phyloP scores from a whole-genome alignment of 2,888 invertebrate genomes.

The Cyclophora punctaria region DNA sequence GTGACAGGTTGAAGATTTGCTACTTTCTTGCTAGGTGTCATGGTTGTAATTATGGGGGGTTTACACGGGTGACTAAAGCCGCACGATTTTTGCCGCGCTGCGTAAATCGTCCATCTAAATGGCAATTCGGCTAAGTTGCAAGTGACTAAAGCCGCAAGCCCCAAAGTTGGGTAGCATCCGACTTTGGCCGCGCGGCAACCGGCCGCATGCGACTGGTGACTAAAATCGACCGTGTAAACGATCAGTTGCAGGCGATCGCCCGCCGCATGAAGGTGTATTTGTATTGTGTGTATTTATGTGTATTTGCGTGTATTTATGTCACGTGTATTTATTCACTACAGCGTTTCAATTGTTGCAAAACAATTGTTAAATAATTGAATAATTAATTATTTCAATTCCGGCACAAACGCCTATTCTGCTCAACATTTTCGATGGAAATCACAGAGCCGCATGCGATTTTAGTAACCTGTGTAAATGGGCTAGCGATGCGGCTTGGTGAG shows the following conservation, averaged over 20 bases:
- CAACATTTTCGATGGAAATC: slow-evolving; percentile 33
- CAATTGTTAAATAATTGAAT: too few species aligned
- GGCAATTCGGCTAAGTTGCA: slow-evolving; percentile 30
- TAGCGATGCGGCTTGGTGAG: slow-evolving; percentile 28
- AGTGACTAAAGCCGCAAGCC: slow-evolving; percentile 34
- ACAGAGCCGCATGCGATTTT: slow-evolving; percentile 35
- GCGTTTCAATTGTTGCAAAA: too few species aligned
- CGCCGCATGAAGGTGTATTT: slow-evolving; percentile 13
- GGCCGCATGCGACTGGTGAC: slow-evolving; percentile 27
- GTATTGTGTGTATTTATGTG: too few species aligned
- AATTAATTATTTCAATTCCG: too few species aligned
- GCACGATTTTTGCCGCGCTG: slow-evolving; percentile 23
- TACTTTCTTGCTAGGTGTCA: too few species aligned
- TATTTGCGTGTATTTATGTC: too few species aligned
- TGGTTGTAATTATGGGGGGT: slow-evolving; percentile 8
- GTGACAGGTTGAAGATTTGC: too few species aligned
- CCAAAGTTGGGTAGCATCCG: slow-evolving; percentile 34
- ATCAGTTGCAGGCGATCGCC: slow-evolving; percentile 17
- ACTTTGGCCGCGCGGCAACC: slow-evolving; percentile 30
- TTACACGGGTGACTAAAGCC: slow-evolving; percentile 28
- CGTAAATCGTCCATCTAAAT: slow-evolving; percentile 18
- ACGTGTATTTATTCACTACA: too few species aligned
- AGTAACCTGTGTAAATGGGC: slow-evolving; percentile 32
- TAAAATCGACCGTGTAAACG: slow-evolving; percentile 5
- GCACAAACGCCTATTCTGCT: too few species aligned